A percentile compares a stretch with the other conserved stretches of the same genome.
Evolutionary conservation across 1,140 invertebrate genomes (phyloP).

Genomic region (Zeugodacus cucurbitae): DNA sequence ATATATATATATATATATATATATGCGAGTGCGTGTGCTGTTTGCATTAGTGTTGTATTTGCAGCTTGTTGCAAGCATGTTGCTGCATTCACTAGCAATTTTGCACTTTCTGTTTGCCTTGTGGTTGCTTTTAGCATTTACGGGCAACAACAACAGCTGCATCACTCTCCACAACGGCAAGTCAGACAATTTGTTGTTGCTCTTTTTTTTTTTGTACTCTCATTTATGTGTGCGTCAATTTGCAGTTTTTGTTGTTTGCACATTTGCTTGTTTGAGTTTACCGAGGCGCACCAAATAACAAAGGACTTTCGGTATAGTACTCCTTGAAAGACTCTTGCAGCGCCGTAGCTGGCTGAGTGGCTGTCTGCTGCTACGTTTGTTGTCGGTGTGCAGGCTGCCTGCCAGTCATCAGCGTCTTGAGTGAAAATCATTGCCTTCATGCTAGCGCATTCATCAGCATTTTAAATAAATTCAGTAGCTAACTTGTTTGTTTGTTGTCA

Average conservation of each 20-base stretch:
- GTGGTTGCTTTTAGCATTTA: conserved; percentile 26
- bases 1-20: background rate
- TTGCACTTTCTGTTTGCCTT: conserved; percentile 3
- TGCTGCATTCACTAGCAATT: background rate
- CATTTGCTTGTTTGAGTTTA: background rate
- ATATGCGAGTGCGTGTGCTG: background rate
- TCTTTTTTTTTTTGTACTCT: background rate
- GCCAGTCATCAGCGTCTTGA: background rate
- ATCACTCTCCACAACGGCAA: background rate
- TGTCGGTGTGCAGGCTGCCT: background rate
- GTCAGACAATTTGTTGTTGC: background rate
- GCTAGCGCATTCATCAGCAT: background rate
- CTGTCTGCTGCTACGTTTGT: background rate
- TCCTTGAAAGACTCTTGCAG: background rate
- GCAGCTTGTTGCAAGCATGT: background rate
- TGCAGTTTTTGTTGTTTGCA: background rate
- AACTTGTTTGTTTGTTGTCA: background rate
- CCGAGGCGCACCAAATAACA: background rate
- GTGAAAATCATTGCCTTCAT: conserved; percentile 15
- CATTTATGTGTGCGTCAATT: background rate
- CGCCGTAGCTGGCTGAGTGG: background rate
- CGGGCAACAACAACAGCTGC: background rate
- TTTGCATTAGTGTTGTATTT: background rate
- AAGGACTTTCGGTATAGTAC: conserved; percentile 10
- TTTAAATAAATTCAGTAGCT: background rate